Base-by-base conservation (phyloP, 2,113 vertebrate species). In the Athene cunicularia region DNA sequence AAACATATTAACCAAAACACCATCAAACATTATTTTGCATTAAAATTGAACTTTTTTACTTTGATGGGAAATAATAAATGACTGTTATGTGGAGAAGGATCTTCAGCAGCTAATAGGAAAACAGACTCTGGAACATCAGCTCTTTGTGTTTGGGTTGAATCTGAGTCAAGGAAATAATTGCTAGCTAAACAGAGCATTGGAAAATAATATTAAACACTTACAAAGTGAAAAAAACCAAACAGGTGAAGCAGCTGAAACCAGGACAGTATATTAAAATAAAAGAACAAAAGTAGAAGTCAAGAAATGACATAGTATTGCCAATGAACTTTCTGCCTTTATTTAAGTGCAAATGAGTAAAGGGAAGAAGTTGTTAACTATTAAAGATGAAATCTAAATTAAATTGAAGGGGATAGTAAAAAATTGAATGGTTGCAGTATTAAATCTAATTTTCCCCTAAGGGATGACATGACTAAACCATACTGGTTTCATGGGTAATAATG, bases 301-400 rank as follows among this genome's bases (percentile, higher is more conserved):
- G 49, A 77, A 76, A 70, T 49, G 4, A 35, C 26, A 21, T 41
- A 7, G 4, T 28, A 71, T 80, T 90, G 28, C 24, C 24, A 73
- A 15, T 82, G 8, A 62, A 32, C 30, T 30, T 68, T 41, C 47
- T 58, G n/a, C 32, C 18, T 63, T 84, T 91, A 49, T 92, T 81
- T 86, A 67, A 77, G 32, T 90, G 35, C 30, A 72, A 62, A 64
- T 67, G 43, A 64, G 14, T 30, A 66, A 75, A 74, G 7, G 8
- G 8, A 93, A 77, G 27, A 80, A 55, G 16, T 32, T 77, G 56
- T 32, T 82, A 93, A 71, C 8, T 79, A 93, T 86, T 94, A 37
- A 93, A 90, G 63, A 72, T 88, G 63, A 93, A 93, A 80, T 67
- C 27, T 71, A 84, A 90, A 68, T 86, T 90, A 74, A 88, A 88